Evolutionary conservation across 2,888 invertebrate species (phyloP).

Genomic region (Caenorhabditis doughertyi): DNA sequence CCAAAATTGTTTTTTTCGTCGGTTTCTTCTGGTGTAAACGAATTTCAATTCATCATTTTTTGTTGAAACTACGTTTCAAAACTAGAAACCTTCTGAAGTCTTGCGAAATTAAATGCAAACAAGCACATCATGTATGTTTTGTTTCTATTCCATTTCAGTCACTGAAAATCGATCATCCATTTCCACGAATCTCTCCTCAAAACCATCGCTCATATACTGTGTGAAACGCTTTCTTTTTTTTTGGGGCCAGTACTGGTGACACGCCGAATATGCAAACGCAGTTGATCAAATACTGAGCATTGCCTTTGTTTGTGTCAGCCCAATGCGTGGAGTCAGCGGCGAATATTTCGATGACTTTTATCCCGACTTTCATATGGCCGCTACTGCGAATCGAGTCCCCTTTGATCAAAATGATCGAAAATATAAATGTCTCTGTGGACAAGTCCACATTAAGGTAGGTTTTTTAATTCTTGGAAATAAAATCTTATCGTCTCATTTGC

Average conservation of each 20-base stretch:
- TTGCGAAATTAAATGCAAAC: conserved; percentile 24
- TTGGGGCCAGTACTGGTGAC: conserved; percentile 38
- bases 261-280: conserved; percentile 66
- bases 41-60: not conserved
- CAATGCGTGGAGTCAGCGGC: conserved; percentile 43
- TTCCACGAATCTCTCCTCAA: conserved; percentile 41
- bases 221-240: conserved; percentile 45
- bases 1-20: no score
- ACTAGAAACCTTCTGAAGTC: no score
- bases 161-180: conserved; percentile 34
- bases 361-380: conserved; percentile 63
- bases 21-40: no score
- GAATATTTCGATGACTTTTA: conserved; percentile 67
- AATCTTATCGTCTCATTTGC: no score
- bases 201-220: conserved; percentile 51
- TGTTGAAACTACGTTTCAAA: not conserved
- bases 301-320: conserved; percentile 57
- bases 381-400: conserved; percentile 64
- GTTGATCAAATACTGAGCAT: conserved; percentile 63
- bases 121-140: conserved; percentile 6
- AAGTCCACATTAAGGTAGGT: conserved; percentile 71
- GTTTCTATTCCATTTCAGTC: conserved; percentile 6
- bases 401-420: conserved; percentile 77
- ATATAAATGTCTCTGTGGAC: conserved; percentile 71
- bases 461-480: not conserved